Percentiles rank a stretch among this genome's conserved stretches.
phyloP scores from a whole-genome alignment of 2,113 vertebrate species.

The Misgurnus mizolepis region DNA sequence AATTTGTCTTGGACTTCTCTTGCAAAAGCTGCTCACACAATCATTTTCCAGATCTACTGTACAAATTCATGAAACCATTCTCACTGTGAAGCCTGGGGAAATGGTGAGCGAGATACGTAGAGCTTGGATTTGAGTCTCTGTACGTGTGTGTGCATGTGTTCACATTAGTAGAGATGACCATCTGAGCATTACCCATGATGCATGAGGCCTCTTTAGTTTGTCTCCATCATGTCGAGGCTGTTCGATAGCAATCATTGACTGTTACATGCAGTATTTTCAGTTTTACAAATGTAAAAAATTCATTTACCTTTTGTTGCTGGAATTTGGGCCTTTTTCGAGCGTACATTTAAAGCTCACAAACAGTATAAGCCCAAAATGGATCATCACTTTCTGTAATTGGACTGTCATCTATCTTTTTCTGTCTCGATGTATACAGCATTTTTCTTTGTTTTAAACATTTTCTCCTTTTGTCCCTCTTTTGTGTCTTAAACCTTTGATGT shows the following conservation, averaged over 20 bases:
- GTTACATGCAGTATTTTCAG: conserved; percentile 71
- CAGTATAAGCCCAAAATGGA: conserved; percentile 54
- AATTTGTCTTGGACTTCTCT: background rate
- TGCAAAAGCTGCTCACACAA: conserved; percentile 42
- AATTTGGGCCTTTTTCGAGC: conserved; percentile 11
- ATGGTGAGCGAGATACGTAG: conserved; percentile 31
- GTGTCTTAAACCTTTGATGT: conserved; percentile 89
- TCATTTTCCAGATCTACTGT: conserved; percentile 58
- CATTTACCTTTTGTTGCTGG: conserved; percentile 7
- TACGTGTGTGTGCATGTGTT: conserved; percentile 41
- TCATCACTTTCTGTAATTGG: conserved; percentile 55
- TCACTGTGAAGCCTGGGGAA: conserved; percentile 58
- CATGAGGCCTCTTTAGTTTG: conserved; percentile 51
- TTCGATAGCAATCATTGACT: conserved; percentile 74
- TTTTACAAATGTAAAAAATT: background rate
- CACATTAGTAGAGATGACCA: conserved; percentile 44
- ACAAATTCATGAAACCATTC: conserved; percentile 43
- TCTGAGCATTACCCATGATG: conserved; percentile 60
- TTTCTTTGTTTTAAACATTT: conserved; percentile 60
- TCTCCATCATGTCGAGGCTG: conserved; percentile 56
- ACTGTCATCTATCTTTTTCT: conserved; percentile 56
- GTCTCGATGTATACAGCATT: conserved; percentile 58
- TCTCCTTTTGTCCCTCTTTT: conserved; percentile 74
- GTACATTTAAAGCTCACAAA: conserved; percentile 16
- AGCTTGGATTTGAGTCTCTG: conserved; percentile 52